Evolutionary conservation across 64 coral and sea anemone genomes (phyloP), one percentile per base, ranked within the genome.

Genomic region (Actinia equina): DNA sequence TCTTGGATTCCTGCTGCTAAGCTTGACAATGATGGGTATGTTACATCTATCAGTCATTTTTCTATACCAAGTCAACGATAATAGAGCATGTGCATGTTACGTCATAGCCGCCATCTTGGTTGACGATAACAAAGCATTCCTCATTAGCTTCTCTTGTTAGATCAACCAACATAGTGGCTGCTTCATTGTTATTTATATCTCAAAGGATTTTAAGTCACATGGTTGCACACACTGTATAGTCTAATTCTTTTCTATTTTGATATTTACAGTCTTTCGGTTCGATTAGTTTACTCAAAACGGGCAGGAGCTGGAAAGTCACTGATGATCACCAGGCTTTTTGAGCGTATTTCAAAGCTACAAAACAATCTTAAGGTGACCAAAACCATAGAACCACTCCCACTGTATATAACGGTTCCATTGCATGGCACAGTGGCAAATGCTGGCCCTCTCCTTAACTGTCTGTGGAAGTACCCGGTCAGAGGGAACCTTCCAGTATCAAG

Each of bases 401-500:
- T 98, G 8, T 78, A 69, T 61, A 41, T 94, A 25, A 92, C 89
- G 3, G 93, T 98, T 17, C 95, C 95, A 16, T 59, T 98, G 13
- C 95, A 98, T 89, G 92, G 95, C 44, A 94, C 84, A 19, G 87
- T 59, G 42, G 93, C 85, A 6, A 93, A 98, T 71, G 87, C 83
- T 44, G 77, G 85, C 27, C 71, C 63, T 71, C 62, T 89, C 15
- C 67, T 94, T 52, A 84, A 94, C 44, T 85, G 82, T 17, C 69
- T 98, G 26, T 86, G 91, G 46, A 81, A 77, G 12, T 84, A 94
- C 79, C 86, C 87, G 6, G 79, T 90, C 3, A 92, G 71, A 54
- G 61, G 82, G 16, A 86, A 94, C 83, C 76, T 98, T 20, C 95
- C 95, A 43, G 69, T 98, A 41, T 98, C 95, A 67, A 85, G 95